Base-by-base conservation (phyloP, 2,797 vertebrate species). In the Pampus argenteus region DNA sequence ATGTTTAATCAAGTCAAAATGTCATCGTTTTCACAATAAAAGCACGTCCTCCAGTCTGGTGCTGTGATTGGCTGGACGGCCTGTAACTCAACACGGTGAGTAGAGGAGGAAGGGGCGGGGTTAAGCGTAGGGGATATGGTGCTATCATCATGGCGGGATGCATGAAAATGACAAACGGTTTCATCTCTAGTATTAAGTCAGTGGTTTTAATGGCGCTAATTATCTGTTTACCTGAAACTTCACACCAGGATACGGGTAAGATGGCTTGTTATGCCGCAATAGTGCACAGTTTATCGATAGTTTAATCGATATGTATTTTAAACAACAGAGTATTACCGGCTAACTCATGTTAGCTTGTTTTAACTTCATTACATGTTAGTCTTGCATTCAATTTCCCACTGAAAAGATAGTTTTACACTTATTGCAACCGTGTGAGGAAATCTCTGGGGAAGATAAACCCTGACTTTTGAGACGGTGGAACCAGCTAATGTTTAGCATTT, bases 71-170 rank as follows among this genome's bases (percentile, higher is more conserved):
- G 92, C 66, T 76, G 22, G 2, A 9, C 22, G 3, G 18, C 15
- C 54, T 58, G 81, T 73, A 22, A 63, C 48, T 83, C 82, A 74
- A 26, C 8, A 3, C 1, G 13, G 2, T n/a, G 14, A 5, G 7
- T 23, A 1, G 62, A 63, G 1, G 20, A 44, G 78, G 81, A 83
- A 85, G 29, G 13, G 85, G 80, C 63, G 77, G 85, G 67, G 1
- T 36, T 0, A 42, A 64, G 17, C 47, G 44, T 6, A 1, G 44
- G 72, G 64, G 61, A n/a, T 4, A 10, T 28, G 66, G 36, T 18
- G 42, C 25, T 67, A 9, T 68, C 78, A 89, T 91, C 90, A 94
- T 93, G 91, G 91, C 93, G 91, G 91, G 92, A 91, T 79, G 69
- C 90, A 93, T 86, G 90, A 94, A 93, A 88, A 67, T 51, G 17